Conservation (phyloP, 2,888 invertebrate species). For the Agrotis exclamationis region DNA sequence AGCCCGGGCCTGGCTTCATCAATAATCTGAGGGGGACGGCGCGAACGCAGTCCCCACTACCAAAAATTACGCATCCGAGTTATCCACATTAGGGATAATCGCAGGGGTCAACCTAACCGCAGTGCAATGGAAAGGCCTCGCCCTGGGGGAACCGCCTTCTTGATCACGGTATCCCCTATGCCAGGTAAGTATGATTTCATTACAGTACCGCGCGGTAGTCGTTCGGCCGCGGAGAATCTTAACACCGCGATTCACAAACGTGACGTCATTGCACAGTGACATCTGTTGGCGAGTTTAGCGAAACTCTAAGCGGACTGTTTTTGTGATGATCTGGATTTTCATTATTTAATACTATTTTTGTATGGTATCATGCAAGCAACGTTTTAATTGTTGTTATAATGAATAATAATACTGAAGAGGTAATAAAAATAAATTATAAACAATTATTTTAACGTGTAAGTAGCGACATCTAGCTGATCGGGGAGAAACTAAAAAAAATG, state of each 20-base stretch:
- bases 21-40: slow-evolving; percentile 50
- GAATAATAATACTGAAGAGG: not conserved
- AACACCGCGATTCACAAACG: slow-evolving; percentile 56
- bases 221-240: slow-evolving; percentile 42
- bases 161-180: slow-evolving; percentile 70
- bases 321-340: not conserved
- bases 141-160: slow-evolving; percentile 69
- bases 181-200: slow-evolving; percentile 64
- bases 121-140: slow-evolving; percentile 68
- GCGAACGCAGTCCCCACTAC: slow-evolving; percentile 69
- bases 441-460: not conserved
- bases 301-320: not conserved
- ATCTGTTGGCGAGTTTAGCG: slow-evolving; percentile 24
- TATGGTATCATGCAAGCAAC: not conserved
- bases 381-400: not conserved
- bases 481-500: not conserved
- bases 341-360: not conserved
- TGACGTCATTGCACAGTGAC: slow-evolving; percentile 78
- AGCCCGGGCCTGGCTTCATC: not conserved
- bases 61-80: slow-evolving; percentile 69
- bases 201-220: slow-evolving; percentile 13
- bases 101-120: slow-evolving; percentile 68
- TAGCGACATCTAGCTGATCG: slow-evolving; percentile 39
- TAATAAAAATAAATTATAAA: not conserved
- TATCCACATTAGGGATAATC: slow-evolving; percentile 70